Base-by-base conservation (phyloP, 2,797 vertebrate genomes). In the Pelobates cultripes region DNA sequence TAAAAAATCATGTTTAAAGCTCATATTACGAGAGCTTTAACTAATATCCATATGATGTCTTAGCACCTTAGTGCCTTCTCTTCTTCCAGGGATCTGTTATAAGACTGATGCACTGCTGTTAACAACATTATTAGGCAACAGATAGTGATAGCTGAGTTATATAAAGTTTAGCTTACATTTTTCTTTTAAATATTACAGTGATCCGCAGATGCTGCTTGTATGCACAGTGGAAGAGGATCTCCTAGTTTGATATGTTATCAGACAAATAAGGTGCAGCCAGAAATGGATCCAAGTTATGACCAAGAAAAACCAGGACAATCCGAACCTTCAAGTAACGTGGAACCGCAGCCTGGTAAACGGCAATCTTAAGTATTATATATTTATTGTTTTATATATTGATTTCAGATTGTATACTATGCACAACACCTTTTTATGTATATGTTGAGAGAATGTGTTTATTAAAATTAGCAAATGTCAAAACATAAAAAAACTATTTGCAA, bases 231-330 rank as follows among this genome's bases (percentile, higher is more conserved):
- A 4, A 3, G 60, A 9, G 70, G 60, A n/a, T 55, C 13, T n/a
- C 74, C 53, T 64, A 66, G 44, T 13, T 57, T 77, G 69, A 72
- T 66, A 66, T 77, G 60, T 64, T 55, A 77, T 44, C 60, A 77
- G 45, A 45, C 61, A 12, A 82, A 78, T 66, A 82, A 77, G 68
- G 75, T 82, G 13, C 43, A 73, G 10, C 80, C 80, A 73, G 80
- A 71, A 45, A 82, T 82, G 75, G 80, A 82, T 61, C 28, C n/a
- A 8, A 44, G 2, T n/a, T 60, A 43, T 14, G 61, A 73, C 43
- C 60, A 73, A 43, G 70, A 68, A 3, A 78, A 77, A 15, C 75
- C 80, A 7, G 75, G 61, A 9, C 41, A 61, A 45, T 77, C 80
- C 3, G 70, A 78, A 14, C 7, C 6, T 8, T 4, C 15, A 17